Evolutionary conservation across 2,797 vertebrate species (phyloP), one percentile per base, ranked within the genome.

Genomic region (Erpetoichthys calabaricus): DNA sequence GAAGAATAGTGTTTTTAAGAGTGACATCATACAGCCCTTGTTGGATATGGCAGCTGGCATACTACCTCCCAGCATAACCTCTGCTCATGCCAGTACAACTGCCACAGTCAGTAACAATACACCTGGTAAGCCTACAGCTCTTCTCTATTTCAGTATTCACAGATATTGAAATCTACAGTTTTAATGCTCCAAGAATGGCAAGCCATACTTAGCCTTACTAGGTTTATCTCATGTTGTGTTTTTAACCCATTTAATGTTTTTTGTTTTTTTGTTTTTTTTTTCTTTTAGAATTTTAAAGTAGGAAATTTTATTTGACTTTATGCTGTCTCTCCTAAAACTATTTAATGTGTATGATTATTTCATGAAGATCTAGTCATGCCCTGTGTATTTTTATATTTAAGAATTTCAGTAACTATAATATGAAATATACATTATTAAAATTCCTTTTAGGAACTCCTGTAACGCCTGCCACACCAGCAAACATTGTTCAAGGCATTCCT

Each of bases 1-100:
- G 78, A 99, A 99, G 80, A 99, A 99, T 71, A 92, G 85, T 0
- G 96, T 99, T 44, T 99, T 99, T 72, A 98, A 96, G 78, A 99
- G 96, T 68, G 95, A 99, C 82, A 97, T 99, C 74, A 98, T 99
- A 68, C 96, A 99, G 69, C 96, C 96, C 59, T 82, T 99, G 49
- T 58, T 99, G 77, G 96, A 99, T 70, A 97, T 99, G 95, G 96
- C 96, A 25, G 94, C 89, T 53, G 96, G 94, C 57, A 91, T 98
- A 57, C 85, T 89, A 44, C 94, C 91, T 61, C 94, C 94, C 0
- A 94, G 87, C 4, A 80, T 92, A 67, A 97, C 92, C 0, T 94
- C 95, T 0, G 85, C 96, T 46, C 75, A 89, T 64, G 77, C 94
- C 68, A 89, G 88, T 63, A 91, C 90, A 60, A 77, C 90, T 49